Evolutionary conservation across 2,797 vertebrate species (phyloP), one percentile per base, ranked within the genome.

Genomic region (Crax fasciolata): DNA sequence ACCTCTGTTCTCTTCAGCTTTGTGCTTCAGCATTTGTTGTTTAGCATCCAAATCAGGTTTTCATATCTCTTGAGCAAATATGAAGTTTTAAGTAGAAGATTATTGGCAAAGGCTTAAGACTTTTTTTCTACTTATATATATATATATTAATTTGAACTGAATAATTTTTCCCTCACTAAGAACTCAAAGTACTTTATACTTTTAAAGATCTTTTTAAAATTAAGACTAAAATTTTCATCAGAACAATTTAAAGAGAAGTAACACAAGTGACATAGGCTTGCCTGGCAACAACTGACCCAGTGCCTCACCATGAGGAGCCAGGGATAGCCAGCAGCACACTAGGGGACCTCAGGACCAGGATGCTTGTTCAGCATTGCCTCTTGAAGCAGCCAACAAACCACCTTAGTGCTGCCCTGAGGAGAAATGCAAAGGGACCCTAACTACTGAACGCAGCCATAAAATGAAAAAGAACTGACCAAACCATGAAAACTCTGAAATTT

Each of bases 221-320:
- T 11, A 14, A 51, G 35, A 38, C 18, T 7, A 38, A 27, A 25
- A 11, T 6, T 25, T 18, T 27, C 46, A 28, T 17, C 18, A 38
- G 11, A 49, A 18, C 11, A 19, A 20, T 24, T 19, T 49, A 17
- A 67, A 27, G 24, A 32, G 63, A 18, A 32, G 24, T 19, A 38
- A 35, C 17, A 7, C 4, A 4, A 28, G n/a, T 3, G 1, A 3
- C 12, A 2, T 16, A 13, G 23, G 11, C 28, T 25, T 15, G 44
- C 3, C 41, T 9, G 0, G 0, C 54, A 7, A 9, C 8, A n/a
- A 11, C 58, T 61, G 15, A 13, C 41, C 68, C 51, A 27, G 51
- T 5, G 3, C 52, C 20, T 4, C 2, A 3, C 10, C 6, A 10
- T 15, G n/a, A n/a, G 68, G 13, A 28, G 23, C 43, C 21, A 18